Evolutionary conservation across 2,113 vertebrate genomes (phyloP).

Genomic region (Esox niger): DNA sequence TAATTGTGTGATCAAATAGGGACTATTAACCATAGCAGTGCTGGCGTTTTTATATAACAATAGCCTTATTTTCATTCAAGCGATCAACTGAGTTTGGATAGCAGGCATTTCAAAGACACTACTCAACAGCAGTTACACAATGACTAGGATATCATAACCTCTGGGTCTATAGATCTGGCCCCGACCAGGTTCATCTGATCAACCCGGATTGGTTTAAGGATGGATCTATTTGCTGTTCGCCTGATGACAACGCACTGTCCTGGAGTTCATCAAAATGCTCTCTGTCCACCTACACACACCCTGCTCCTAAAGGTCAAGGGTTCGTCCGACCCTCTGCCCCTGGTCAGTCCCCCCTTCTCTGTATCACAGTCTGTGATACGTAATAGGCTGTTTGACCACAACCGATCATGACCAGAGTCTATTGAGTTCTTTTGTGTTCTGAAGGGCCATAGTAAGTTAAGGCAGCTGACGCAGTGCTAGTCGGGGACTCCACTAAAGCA

Average conservation of each 20-base stretch:
- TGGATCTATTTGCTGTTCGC: constrained; percentile 39
- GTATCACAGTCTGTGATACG: constrained; percentile 51
- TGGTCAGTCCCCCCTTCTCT: constrained; percentile 46
- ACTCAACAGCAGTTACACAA: neutral
- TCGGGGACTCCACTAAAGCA: constrained; percentile 43
- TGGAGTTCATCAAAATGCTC: constrained; percentile 61
- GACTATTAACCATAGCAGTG: too few species aligned
- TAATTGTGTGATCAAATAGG: too few species aligned
- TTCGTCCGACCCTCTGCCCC: constrained; percentile 56
- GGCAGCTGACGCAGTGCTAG: constrained; percentile 8
- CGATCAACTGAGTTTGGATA: neutral
- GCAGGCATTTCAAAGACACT: neutral
- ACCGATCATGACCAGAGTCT: constrained; percentile 37
- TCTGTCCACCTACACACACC: constrained; percentile 59
- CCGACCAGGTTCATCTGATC: constrained; percentile 42
- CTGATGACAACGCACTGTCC: constrained; percentile 56
- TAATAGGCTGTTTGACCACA: constrained; percentile 47
- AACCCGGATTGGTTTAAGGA: constrained; percentile 37
- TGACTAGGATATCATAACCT: neutral
- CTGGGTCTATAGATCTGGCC: neutral
- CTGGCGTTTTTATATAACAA: too few species aligned
- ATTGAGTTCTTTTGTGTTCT: constrained; percentile 5
- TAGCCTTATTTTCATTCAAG: too few species aligned
- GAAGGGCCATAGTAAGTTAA: constrained; percentile 16
- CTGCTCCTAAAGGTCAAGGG: constrained; percentile 31